Conservation (phyloP, 1,140 invertebrate genomes). For the Diprion similis region DNA sequence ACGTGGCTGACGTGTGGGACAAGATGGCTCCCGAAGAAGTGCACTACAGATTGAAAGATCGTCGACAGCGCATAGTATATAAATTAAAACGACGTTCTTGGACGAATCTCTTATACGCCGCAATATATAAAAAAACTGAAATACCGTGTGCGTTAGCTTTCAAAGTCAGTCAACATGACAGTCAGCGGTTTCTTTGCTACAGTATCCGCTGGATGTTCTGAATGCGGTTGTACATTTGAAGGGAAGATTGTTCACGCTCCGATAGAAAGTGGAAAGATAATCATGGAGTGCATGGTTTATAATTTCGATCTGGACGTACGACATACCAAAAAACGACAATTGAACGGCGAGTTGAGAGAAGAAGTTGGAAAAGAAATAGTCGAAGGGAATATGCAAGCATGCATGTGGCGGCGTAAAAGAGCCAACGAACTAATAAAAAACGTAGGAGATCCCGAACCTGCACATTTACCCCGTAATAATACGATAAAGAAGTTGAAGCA, state of each 20-base stretch:
- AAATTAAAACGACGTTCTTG: no score
- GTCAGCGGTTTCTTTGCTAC: not conserved
- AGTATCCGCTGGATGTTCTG: not conserved
- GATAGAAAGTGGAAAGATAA: not conserved
- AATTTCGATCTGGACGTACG: not conserved
- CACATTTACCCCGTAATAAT: not conserved
- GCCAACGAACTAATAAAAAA: constrained; percentile 17
- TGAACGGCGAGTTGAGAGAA: no score
- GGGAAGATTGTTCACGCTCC: not conserved
- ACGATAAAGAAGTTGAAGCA: constrained; percentile 18
- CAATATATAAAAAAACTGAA: not conserved
- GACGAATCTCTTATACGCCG: not conserved
- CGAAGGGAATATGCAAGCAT: not conserved
- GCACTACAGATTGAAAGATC: no score
- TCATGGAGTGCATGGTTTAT: not conserved
- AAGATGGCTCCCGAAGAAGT: constrained; percentile 2
- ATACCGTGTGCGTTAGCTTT: not conserved
- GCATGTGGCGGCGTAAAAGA: constrained; percentile 9
- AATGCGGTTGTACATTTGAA: constrained; percentile 4
- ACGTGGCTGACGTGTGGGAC: no score
- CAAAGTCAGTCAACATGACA: not conserved
- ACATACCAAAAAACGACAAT: constrained; percentile 5
- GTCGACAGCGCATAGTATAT: no score
- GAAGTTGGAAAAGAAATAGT: not conserved
- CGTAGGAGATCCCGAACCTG: constrained; percentile 14